Evolutionary conservation across 2,888 invertebrate genomes (phyloP).

Genomic region (Rhamnusium bicolor): DNA sequence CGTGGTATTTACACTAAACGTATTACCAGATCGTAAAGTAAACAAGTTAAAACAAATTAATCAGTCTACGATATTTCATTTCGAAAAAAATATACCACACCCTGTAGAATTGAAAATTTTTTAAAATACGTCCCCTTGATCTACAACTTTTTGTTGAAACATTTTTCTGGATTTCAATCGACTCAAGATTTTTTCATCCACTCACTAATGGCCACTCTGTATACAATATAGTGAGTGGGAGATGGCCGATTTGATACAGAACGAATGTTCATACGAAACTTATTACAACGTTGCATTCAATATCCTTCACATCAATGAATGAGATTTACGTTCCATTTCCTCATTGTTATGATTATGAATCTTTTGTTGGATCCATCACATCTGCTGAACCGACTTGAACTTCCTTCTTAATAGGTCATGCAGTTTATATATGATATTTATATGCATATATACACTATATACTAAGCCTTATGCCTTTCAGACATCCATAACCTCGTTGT

Average conservation of each 20-base stretch:
- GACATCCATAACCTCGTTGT: slow-evolving; percentile 15
- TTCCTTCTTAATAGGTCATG: slow-evolving; percentile 30
- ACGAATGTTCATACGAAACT: neutral
- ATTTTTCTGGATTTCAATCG: too few relatives aligned
- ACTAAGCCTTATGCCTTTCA: neutral
- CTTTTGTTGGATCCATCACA: slow-evolving; percentile 24
- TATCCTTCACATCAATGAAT: slow-evolving; percentile 19
- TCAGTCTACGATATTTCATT: too few relatives aligned
- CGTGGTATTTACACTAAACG: too few relatives aligned
- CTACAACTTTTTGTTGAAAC: too few relatives aligned
- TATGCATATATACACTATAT: slow-evolving; percentile 3
- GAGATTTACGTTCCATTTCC: slow-evolving; percentile 26
- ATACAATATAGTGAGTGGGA: neutral
- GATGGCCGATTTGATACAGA: neutral
- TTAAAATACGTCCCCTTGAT: too few relatives aligned
- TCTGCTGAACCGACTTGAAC: slow-evolving; percentile 30
- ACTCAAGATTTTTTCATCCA: too few relatives aligned
- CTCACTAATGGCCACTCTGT: too few relatives aligned
- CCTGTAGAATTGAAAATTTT: too few relatives aligned
- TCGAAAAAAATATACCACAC: too few relatives aligned
- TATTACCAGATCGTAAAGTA: too few relatives aligned
- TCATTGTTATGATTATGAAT: slow-evolving; percentile 28
- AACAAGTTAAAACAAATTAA: too few relatives aligned
- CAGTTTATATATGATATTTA: slow-evolving; percentile 2
- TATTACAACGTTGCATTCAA: slow-evolving; percentile 1